Evolutionary conservation across 1,140 invertebrate genomes (phyloP).

Genomic region (Caenorhabditis elegans): WBcel235 BX284606.5:13672501-13673000

Average conservation of each 20-base stretch:
- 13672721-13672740: neutral
- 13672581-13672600: too few species aligned
- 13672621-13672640: too few species aligned
- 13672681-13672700: neutral
- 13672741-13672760: neutral
- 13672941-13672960: too few species aligned
- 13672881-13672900: neutral
- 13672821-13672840: neutral
- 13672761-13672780: neutral
- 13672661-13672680: neutral
- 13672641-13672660: neutral
- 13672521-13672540: too few species aligned
- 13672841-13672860: neutral
- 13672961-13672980: neutral
- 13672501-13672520: too few species aligned
- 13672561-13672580: too few species aligned
- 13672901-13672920: too few species aligned
- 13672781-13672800: slow-evolving; percentile 23
- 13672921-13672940: too few species aligned
- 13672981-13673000: neutral
- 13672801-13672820: neutral
- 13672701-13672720: neutral
- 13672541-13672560: too few species aligned
- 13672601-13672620: too few species aligned
- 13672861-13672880: slow-evolving; percentile 7